Evolutionary conservation across 1,140 invertebrate genomes (phyloP), one percentile per base, ranked within the genome.

Genomic region (Drosophila parabipectinata): DNA sequence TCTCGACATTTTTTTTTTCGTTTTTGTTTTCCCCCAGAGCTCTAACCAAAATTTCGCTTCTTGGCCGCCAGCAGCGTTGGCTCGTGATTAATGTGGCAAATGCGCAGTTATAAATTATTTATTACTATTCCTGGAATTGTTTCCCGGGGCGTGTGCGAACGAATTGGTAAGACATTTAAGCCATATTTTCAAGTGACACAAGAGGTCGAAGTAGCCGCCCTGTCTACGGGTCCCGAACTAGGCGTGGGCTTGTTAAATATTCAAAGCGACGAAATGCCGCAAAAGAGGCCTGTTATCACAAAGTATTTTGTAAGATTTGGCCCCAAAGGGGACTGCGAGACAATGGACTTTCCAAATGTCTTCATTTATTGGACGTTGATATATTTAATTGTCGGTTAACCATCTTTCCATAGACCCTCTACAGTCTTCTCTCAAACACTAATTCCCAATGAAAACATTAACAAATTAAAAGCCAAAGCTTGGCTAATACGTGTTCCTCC

Each of bases 61-160:
- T 44, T 44, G 41, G 47, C 64, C 34, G 53, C 21, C 30, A 57
- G 62, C 67, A 66, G 77, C 78, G 69, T 72, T 80, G 74, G 66
- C 78, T 87, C 83, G 82, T 87, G 82, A 85, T 85, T 85, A 85
- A 87, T 85, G 82, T 85, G 83, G 78, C 83, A 88, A 85, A 85
- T 87, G 82, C 82, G 82, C 75, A 87, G 75, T 87, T 88, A 88
- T 87, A 87, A 87, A 87, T 87, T 87, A 87, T 87, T 87, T 87
- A 88, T 87, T 87, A 87, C 75, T 83, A 88, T 88, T 87, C 66
- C 76, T 87, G 61, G 83, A 74, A 85, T 87, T 88, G 78, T 82
- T 78, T 77, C 77, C 57, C 10, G 78, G 53, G 79, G 83, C 82
- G 83, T 76, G 71, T 76, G 53, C 78, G 63, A 71, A 87, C 78